Evolutionary conservation across 1,140 invertebrate species (phyloP), one percentile per base, ranked within the genome.

Genomic region (Phthorimaea operculella): DNA sequence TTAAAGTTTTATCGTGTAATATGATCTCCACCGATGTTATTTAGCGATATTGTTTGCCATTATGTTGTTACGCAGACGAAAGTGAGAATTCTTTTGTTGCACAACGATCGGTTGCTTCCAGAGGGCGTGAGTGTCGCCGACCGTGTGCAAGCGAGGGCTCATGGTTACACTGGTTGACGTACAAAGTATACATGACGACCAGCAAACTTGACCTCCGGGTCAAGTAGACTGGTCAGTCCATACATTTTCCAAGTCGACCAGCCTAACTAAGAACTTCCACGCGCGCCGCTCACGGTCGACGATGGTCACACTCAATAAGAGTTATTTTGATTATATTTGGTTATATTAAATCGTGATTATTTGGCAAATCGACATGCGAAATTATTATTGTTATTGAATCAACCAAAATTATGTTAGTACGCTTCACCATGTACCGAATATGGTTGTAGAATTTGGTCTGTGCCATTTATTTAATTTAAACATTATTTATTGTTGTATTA

Each of bases 1-100:
- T 52, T 72, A 77, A 79, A 72, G 67, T 74, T 79, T n/a, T 82
- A 74, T 83, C 72, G 77, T 82, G 77, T 85, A 81, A 81, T 80
- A 77, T 85, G 82, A 85, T 85, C 82, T 85, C 82, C 80, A 85
- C 82, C 82, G 80, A 85, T 83, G 78, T 83, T 83, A 80, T 79
- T 83, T 81, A 85, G 75, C 76, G 79, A 79, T 76, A 81, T 78
- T 76, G 68, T 75, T 78, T 84, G 81, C 81, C 81, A 84, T 84
- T 81, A 69, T 68, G 76, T 82, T 79, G 79, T 78, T 75, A 70
- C 58, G 64, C 76, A 76, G 69, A 75, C 71, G 76, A 65, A 75
- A 72, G 77, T 67, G 60, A 63, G 68, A 60, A 36, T 60, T 64
- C 64, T 77, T 75, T 72, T 79, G 73, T 74, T 68, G 59, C 66